These are phyloP conservation scores for Anas bernieri DNA, from an alignment of 2,797 vertebrate genomes.

Conservation along the genomic window DNA sequence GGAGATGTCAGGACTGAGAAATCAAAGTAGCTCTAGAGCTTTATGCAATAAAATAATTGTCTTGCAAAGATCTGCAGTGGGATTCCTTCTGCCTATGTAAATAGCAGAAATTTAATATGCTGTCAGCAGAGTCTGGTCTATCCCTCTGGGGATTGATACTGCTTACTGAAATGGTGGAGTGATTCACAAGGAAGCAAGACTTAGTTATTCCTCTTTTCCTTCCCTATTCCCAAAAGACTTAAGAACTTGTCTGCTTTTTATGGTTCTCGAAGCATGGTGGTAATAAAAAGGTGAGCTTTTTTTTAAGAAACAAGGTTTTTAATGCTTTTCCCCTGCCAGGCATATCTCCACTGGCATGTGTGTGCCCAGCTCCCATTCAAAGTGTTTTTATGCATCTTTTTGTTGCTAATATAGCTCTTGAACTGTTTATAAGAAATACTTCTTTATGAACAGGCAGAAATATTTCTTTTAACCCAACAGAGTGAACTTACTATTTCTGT, in stretches of 20 bases:
- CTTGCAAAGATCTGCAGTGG: neutral
- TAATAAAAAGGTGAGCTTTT: neutral
- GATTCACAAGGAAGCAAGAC: neutral
- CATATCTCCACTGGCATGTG: neutral
- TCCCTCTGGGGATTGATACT: neutral
- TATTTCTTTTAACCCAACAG: neutral
- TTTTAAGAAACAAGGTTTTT: neutral
- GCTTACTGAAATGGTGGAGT: neutral
- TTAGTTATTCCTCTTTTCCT: neutral
- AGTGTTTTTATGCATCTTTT: neutral
- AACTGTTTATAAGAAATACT: neutral
- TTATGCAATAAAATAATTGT: fast-evolving
- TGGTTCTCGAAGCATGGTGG: neutral
- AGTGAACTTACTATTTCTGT: neutral
- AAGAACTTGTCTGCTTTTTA: neutral
- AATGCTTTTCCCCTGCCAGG: neutral
- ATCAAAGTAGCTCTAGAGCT: neutral
- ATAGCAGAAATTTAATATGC: neutral
- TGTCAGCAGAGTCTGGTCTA: neutral
- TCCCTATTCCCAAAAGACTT: neutral
- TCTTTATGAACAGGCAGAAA: neutral
- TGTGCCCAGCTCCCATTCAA: neutral
- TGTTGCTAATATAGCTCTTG: neutral
- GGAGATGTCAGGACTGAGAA: neutral
- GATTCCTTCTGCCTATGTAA: neutral